A percentile compares a stretch with the other conserved stretches of the same genome.
Evolutionary conservation across 2,113 vertebrate species (phyloP).

Genomic region (Aegypius monachus): DNA sequence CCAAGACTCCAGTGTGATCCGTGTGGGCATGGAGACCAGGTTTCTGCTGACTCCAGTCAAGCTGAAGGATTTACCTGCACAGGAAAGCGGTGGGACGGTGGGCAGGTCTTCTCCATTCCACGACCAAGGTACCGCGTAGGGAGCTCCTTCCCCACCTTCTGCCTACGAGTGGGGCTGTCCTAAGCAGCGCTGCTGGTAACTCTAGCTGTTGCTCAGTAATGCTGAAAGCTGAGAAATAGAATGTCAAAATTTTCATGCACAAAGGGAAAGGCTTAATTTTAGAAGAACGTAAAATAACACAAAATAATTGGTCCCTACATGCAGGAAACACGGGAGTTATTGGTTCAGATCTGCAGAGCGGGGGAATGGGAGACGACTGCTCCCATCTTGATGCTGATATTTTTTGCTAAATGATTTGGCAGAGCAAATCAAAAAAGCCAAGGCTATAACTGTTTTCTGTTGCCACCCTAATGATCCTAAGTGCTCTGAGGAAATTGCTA

Average conservation of each 20-base stretch:
- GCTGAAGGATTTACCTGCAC: background rate
- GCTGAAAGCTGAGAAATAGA: background rate
- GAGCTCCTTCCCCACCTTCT: background rate
- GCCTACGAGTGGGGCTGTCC: fast-evolving
- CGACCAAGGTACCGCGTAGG: fast-evolving
- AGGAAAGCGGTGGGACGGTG: background rate
- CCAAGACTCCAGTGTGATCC: background rate
- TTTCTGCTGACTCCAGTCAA: background rate
- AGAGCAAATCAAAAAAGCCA: background rate
- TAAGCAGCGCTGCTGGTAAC: background rate
- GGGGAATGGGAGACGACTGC: background rate
- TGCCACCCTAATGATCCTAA: background rate
- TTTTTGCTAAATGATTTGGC: background rate
- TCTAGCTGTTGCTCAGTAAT: background rate
- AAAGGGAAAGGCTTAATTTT: background rate
- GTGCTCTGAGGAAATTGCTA: background rate
- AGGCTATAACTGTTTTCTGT: background rate
- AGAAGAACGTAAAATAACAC: background rate
- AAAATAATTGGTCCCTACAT: background rate
- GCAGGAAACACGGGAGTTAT: background rate
- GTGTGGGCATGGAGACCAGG: fast-evolving
- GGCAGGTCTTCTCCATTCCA: background rate
- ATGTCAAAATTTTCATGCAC: background rate
- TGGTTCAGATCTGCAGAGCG: background rate
- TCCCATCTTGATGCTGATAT: background rate